Evolutionary conservation across 2,113 vertebrate genomes (phyloP).

Genomic region (Salvelinus fontinalis): DNA sequence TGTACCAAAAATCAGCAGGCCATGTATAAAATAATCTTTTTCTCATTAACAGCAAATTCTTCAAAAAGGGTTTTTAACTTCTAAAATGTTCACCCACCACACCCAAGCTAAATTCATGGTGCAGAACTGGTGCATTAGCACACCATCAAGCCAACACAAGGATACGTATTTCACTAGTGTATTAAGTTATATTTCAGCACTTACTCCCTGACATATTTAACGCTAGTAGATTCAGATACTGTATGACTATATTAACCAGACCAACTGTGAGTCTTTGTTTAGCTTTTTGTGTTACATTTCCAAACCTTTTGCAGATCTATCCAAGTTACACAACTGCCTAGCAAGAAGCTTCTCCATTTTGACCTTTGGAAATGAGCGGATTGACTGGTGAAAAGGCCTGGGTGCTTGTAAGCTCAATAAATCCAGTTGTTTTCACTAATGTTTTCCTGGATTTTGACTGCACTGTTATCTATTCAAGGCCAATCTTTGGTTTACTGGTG

Average conservation of each 20-base stretch:
- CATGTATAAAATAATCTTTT: conserved; percentile 99
- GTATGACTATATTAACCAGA: conserved; percentile 50
- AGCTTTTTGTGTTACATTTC: conserved; percentile 44
- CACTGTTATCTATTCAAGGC: conserved; percentile 76
- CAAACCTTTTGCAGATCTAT: conserved; percentile 42
- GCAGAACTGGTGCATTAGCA: conserved; percentile 86
- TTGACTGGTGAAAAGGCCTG: conserved; percentile 40
- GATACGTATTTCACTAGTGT: conserved; percentile 76
- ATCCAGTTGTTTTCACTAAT: conserved; percentile 60
- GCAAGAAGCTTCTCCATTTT: conserved; percentile 84
- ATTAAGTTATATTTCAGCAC: conserved; percentile 72
- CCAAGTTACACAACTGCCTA: conserved; percentile 65
- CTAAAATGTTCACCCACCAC: conserved; percentile 85
- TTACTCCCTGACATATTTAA: conserved; percentile 90
- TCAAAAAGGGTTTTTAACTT: conserved; percentile 92
- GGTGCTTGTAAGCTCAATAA: conserved; percentile 28
- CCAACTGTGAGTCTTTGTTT: conserved; percentile 50
- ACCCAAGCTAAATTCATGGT: conserved; percentile 83
- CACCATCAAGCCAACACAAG: conserved; percentile 85
- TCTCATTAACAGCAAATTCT: conserved; percentile 99
- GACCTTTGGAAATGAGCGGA: conserved; percentile 79
- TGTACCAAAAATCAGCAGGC: conserved; percentile 99
- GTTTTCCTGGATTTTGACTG: conserved; percentile 72
- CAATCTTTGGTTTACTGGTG: conserved; percentile 96
- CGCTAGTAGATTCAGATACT: conserved; percentile 78